Evolutionary conservation across 2,797 vertebrate species (phyloP).

Genomic region (Melanotaenia parkinsoni): DNA sequence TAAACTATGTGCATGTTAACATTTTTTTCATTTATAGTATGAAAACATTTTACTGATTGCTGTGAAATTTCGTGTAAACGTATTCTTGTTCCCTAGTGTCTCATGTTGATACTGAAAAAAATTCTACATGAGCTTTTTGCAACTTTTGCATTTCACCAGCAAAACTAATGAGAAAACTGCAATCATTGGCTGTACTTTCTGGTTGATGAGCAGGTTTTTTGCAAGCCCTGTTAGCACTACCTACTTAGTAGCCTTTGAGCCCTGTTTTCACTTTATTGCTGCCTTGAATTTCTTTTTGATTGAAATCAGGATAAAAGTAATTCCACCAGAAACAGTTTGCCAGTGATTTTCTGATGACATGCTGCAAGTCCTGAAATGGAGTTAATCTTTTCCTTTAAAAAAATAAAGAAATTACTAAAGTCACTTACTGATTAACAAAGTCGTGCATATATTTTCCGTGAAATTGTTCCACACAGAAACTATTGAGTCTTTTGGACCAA

Average conservation of each 20-base stretch:
- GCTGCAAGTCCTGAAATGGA: not conserved
- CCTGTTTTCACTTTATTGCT: not conserved
- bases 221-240: not conserved
- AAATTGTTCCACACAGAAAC: not conserved
- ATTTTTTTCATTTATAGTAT: not conserved
- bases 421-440: not conserved
- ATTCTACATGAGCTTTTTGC: not conserved
- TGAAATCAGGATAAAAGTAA: not conserved
- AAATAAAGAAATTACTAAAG: not conserved
- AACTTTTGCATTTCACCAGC: not conserved
- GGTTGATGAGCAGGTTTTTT: not conserved
- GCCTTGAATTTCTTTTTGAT: not conserved
- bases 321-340: not conserved
- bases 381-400: not conserved
- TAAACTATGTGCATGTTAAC: not conserved
- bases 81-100: not conserved
- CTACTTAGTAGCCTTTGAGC: too few relatives aligned
- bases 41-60: not conserved
- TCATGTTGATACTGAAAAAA: not conserved
- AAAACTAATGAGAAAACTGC: not conserved
- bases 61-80: not conserved
- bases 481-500: too few relatives aligned
- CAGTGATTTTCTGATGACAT: not conserved
- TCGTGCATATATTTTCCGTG: too few relatives aligned
- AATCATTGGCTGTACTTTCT: not conserved